Evolutionary conservation across 2,113 vertebrate genomes (phyloP).

Genomic region (Sakesphorus luctuosus): DNA sequence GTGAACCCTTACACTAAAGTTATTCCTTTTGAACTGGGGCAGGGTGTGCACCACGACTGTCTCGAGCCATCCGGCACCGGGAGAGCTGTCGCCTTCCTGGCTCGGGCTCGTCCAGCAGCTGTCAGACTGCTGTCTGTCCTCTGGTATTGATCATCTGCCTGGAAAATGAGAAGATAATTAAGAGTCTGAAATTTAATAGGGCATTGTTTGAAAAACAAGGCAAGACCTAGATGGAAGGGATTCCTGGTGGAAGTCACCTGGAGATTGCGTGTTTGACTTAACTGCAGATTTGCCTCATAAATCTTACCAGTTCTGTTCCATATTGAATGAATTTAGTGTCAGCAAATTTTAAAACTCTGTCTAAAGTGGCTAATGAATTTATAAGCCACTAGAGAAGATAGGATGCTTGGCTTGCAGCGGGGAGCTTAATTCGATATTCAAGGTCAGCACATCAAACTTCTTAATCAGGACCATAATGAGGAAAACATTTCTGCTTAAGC

Average conservation of each 20-base stretch:
- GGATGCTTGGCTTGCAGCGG: constrained; percentile 61
- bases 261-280: background rate
- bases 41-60: background rate
- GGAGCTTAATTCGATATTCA: constrained; percentile 64
- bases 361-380: constrained; percentile 64
- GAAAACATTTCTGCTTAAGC: background rate
- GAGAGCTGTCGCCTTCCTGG: background rate
- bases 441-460: constrained; percentile 65
- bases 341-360: constrained; percentile 47
- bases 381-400: constrained; percentile 62
- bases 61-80: background rate
- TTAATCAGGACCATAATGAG: constrained; percentile 58
- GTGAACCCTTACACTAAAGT: constrained; percentile 50
- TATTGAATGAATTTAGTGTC: constrained; percentile 34
- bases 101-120: background rate
- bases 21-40: constrained; percentile 62
- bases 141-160: constrained; percentile 9
- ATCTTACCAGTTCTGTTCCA: background rate
- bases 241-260: constrained; percentile 30
- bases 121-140: background rate
- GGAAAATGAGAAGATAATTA: constrained; percentile 6
- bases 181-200: background rate
- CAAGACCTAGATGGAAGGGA: background rate
- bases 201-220: constrained; percentile 3
- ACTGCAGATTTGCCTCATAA: constrained; percentile 17